Base-by-base conservation (phyloP, 2,797 vertebrate species). In the Periophthalmus magnuspinnatus region DNA sequence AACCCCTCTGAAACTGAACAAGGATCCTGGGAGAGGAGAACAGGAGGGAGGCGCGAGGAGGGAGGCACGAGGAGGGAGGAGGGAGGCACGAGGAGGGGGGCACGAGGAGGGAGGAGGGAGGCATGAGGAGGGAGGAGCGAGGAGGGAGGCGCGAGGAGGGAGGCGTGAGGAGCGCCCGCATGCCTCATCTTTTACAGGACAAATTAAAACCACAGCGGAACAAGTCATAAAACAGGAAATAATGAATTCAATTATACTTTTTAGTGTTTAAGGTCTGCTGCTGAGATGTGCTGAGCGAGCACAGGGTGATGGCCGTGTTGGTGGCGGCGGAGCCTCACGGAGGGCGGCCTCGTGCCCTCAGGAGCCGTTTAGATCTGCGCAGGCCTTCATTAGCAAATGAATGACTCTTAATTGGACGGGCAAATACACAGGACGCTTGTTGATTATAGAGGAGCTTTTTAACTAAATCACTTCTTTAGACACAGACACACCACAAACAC, bases 191-290 rank as follows among this genome's bases (percentile, higher is more conserved):
- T 93, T 93, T 92, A 93, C 88, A 86, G 88, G 90, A 90, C 91
- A 91, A 92, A 93, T 93, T 91, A 92, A 93, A 93, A 91, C 90
- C 89, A 88, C 88, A 87, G 89, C 84, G 88, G 88, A 92, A 93
- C 90, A 91, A 91, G 88, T 91, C 91, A 91, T 92, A 93, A 93
- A 93, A 92, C 85, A 92, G 91, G 90, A 92, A 93, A 92, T 93
- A 92, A 94, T 93, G 90, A 93, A 94, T 93, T 93, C 91, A 93
- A 93, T 93, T 93, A 93, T 82, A 90, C 90, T 93, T 93, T 93
- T 92, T 92, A 92, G 88, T 88, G 88, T 91, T 89, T 89, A 91
- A 90, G 83, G 88, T 90, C 88, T 86, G 80, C 89, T 75, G 81
- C 75, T 84, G 89, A 87, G 88, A 89, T 91, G 86, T 93, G 93